Evolutionary conservation across 2,113 vertebrate species (phyloP).

Genomic region (Mus pahari): DNA sequence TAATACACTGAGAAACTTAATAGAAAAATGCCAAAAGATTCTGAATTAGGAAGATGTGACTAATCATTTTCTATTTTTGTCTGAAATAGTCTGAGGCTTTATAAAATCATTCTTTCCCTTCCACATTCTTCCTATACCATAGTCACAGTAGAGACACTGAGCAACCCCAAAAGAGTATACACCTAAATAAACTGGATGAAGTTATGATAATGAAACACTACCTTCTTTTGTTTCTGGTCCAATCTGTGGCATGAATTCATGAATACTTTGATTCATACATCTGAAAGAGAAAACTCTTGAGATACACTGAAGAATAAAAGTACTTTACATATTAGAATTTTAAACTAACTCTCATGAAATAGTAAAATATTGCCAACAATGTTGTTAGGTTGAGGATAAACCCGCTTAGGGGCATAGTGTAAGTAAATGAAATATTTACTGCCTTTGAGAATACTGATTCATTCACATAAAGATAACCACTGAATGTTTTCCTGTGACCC

Average conservation of each 20-base stretch:
- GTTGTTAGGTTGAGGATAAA: slow-evolving; percentile 4
- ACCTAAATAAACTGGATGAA: background rate
- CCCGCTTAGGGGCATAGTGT: background rate
- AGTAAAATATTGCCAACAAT: slow-evolving; percentile 10
- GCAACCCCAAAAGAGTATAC: background rate
- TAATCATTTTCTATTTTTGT: background rate
- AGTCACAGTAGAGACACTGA: background rate
- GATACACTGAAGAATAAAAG: slow-evolving; percentile 27
- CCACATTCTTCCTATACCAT: background rate
- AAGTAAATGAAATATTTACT: slow-evolving; percentile 10
- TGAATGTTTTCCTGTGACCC: background rate
- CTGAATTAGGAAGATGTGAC: background rate
- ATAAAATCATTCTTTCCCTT: background rate
- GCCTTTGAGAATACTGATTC: slow-evolving; percentile 37
- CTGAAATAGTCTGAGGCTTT: background rate
- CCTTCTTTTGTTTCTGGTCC: slow-evolving; percentile 80
- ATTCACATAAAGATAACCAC: background rate
- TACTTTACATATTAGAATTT: background rate
- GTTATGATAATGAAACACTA: slow-evolving; percentile 55
- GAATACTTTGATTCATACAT: slow-evolving; percentile 38
- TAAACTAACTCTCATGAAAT: slow-evolving; percentile 48
- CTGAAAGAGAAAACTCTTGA: slow-evolving; percentile 78
- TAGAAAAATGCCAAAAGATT: slow-evolving; percentile 19
- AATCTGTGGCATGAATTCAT: slow-evolving; percentile 65
- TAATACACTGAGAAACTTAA: slow-evolving; percentile 35